A percentile compares a stretch with the other conserved stretches of the same genome.
phyloP scores from a whole-genome alignment of 2,113 vertebrate genomes.

The Thalassoma bifasciatum region DNA sequence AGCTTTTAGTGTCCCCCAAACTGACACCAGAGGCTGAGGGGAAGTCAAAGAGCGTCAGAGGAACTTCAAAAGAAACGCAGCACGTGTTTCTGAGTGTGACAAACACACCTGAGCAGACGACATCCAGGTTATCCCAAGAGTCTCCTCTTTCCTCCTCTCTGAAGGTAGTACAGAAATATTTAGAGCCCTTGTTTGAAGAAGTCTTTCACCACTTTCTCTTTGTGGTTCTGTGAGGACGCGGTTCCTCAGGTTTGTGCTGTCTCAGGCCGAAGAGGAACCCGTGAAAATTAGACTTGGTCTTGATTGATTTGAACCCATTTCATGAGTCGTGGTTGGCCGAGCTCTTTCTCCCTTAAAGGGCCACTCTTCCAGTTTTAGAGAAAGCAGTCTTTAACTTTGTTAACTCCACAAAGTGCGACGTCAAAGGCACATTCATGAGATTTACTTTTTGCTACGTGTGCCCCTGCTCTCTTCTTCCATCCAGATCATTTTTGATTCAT shows the following conservation, averaged over 20 bases:
- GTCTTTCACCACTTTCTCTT: conserved; percentile 41
- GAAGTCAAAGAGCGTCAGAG: not conserved
- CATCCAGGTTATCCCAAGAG: conserved; percentile 14
- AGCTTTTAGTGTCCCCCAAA: too few species aligned
- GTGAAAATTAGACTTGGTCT: conserved; percentile 29
- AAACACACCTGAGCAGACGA: conserved; percentile 38
- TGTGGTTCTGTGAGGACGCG: conserved; percentile 32
- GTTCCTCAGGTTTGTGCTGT: conserved; percentile 54
- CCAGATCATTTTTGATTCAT: not conserved
- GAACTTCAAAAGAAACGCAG: not conserved
- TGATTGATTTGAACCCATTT: conserved; percentile 42
- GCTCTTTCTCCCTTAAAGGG: conserved; percentile 33
- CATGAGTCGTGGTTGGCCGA: conserved; percentile 46
- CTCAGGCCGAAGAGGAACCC: conserved; percentile 4
- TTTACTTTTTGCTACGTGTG: conserved; percentile 53
- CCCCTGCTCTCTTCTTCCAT: conserved; percentile 27
- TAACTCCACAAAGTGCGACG: conserved; percentile 10
- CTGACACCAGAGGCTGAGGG: too few species aligned
- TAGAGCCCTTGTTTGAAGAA: conserved; percentile 65
- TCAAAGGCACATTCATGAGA: conserved; percentile 71
- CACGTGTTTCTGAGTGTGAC: not conserved
- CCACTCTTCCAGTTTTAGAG: conserved; percentile 59
- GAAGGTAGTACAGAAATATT: conserved; percentile 49
- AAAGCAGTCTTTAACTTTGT: conserved; percentile 17
- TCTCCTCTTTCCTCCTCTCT: conserved; percentile 9